Base-by-base conservation (phyloP, 1,140 invertebrate species). In the Brevipalpus yothersi region DNA sequence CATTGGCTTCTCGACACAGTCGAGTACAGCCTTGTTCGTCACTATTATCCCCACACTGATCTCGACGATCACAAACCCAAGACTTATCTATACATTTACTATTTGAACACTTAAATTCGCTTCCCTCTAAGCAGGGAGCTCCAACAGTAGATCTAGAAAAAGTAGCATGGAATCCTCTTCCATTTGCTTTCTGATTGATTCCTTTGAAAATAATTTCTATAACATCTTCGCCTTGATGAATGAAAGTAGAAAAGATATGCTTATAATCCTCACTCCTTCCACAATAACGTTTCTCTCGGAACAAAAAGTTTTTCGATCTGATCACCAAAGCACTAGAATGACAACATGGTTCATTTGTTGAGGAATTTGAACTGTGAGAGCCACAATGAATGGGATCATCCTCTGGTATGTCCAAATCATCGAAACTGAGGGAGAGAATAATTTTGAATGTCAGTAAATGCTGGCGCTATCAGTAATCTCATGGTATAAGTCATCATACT, bases 21-120 rank as follows among this genome's bases (percentile, higher is more conserved):
- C 56, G 19, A 12, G 58, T 57, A 59, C 62, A 63, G 55, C 56
- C 43, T 8, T n/a, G 19, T 60, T 62, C 61, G 42, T 64, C 61
- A n/a, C 61, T 60, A 21, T 53, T 56, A 53, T 64, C 61, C 4
- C 45, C 58, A 56, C 63, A 64, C 53, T 62, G 58, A 40, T 59
- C 39, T 31, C 43, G 15, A 43, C 53, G 19, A 62, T 64, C 60
- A 57, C 61, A 62, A 4, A 19, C 40, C 61, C 61, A 64, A 21
- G 17, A 21, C 21, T 57, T 60, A 39, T 45, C 31, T 8, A 64
- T 59, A 55, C 61, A 64, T 42, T 60, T 62, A 17, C 58, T 56
- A 53, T 64, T 62, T 12, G 7, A 4, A 58, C 57, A 62, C n/a
- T 51, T 45, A 23, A 41, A 57, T 51, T 49, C 23, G 17, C n/a